Evolutionary conservation across 2,797 vertebrate genomes (phyloP).

Genomic region (Esox lucius): DNA sequence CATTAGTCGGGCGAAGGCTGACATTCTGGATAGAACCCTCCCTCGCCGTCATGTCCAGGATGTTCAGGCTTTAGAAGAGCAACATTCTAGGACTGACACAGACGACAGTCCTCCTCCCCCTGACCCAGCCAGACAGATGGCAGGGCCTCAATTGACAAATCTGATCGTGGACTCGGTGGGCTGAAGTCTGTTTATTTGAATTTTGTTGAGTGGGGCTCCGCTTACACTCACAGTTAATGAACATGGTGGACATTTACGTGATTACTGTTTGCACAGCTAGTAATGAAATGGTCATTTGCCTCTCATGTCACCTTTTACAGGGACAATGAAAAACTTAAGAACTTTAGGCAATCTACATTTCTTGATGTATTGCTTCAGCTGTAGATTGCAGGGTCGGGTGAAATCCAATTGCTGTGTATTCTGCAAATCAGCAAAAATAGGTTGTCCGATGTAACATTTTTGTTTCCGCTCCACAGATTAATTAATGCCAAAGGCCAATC

Average conservation of each 20-base stretch:
- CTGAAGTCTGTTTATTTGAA: conserved; percentile 20
- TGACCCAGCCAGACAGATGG: conserved; percentile 13
- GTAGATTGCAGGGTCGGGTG: background rate
- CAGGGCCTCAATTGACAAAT: conserved; percentile 3
- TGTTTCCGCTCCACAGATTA: background rate
- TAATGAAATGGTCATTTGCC: background rate
- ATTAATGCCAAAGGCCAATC: background rate
- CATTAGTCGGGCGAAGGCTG: background rate
- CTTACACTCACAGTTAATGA: conserved; percentile 1
- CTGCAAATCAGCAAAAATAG: background rate
- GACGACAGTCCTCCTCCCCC: background rate
- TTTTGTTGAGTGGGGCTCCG: conserved; percentile 12
- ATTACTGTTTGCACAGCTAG: background rate
- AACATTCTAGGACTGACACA: background rate
- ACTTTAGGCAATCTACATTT: background rate
- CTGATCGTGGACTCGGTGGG: conserved; percentile 2
- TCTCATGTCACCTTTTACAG: background rate
- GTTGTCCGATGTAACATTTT: background rate
- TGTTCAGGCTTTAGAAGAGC: background rate
- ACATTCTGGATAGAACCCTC: conserved; percentile 6
- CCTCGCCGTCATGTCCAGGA: background rate
- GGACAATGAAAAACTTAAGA: background rate
- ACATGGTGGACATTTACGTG: background rate
- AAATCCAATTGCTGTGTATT: background rate
- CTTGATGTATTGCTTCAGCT: background rate